phyloP scores from a whole-genome alignment of 2,888 invertebrate genomes.

The Hirtodrosophila trivittata region DNA sequence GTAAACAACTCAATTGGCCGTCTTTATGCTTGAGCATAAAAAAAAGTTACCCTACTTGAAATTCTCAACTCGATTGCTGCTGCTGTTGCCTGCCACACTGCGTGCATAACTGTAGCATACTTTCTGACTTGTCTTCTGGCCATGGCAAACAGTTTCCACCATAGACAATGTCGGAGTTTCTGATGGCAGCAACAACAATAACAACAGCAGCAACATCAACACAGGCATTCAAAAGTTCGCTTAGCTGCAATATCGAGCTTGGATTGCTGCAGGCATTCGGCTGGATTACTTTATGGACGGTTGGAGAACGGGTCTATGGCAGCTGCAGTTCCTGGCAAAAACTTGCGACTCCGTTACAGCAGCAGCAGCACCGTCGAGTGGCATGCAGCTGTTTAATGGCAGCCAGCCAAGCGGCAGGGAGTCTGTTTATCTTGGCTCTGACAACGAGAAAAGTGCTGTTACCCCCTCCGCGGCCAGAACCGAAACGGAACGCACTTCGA shows the following conservation, averaged over 20 bases:
- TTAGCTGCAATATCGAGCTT: slow-evolving; percentile 48
- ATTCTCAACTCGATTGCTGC: slow-evolving; percentile 39
- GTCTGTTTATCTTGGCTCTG: slow-evolving; percentile 68
- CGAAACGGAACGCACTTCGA: slow-evolving; percentile 47
- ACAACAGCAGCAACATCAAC: slow-evolving; percentile 9
- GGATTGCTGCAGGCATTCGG: slow-evolving; percentile 26
- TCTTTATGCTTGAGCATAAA: slow-evolving; percentile 25
- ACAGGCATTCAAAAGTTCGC: slow-evolving; percentile 46
- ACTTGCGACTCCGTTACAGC: slow-evolving; percentile 32
- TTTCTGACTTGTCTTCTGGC: slow-evolving; percentile 35
- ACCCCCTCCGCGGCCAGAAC: not conserved
- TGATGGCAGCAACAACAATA: slow-evolving; percentile 9
- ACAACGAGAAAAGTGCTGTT: slow-evolving; percentile 41
- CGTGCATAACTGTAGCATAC: slow-evolving; percentile 43
- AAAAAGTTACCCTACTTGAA: slow-evolving; percentile 47
- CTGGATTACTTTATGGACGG: slow-evolving; percentile 2
- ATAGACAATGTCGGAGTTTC: slow-evolving; percentile 45
- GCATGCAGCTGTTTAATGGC: slow-evolving; percentile 66
- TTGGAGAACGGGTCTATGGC: slow-evolving; percentile 8
- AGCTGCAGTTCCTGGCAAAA: slow-evolving; percentile 43
- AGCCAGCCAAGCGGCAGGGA: slow-evolving; percentile 58
- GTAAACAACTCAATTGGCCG: slow-evolving; percentile 46
- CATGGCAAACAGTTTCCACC: slow-evolving; percentile 41
- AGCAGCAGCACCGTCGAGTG: slow-evolving; percentile 41
- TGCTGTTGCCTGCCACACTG: no score